A percentile compares a stretch with the other conserved stretches of the same genome.
phyloP scores from a whole-genome alignment of 35 echinoderm and acorn worm species.

The Apostichopus californicus region DNA sequence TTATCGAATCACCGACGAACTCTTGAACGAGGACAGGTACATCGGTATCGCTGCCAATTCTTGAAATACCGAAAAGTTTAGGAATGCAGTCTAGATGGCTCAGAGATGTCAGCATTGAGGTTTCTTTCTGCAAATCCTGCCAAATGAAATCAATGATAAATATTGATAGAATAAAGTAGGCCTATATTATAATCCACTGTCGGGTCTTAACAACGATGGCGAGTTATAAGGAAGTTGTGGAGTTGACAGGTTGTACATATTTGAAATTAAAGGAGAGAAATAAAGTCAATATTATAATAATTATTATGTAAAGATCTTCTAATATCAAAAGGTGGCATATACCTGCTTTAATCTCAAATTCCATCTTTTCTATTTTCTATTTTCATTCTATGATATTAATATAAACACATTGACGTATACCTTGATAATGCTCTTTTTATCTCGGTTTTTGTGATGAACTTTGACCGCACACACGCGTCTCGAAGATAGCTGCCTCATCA shows the following conservation, averaged over 20 bases:
- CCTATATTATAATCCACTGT: too few relatives aligned
- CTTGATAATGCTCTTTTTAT: background rate
- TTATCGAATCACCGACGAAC: background rate
- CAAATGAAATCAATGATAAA: background rate
- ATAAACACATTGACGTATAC: background rate
- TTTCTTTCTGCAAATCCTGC: slow-evolving; percentile 3
- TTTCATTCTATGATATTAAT: background rate
- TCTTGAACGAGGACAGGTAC: background rate
- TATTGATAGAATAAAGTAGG: background rate
- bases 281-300: background rate
- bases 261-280: background rate
- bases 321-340: too few relatives aligned
- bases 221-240: too few relatives aligned
- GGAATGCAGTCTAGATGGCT: too few relatives aligned
- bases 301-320: too few relatives aligned
- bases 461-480: slow-evolving; percentile 12
- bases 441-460: background rate
- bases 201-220: too few relatives aligned
- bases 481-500: slow-evolving; percentile 11
- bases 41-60: background rate
- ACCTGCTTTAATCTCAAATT: background rate
- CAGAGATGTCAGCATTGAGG: background rate
- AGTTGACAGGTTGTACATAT: too few relatives aligned
- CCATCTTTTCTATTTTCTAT: background rate
- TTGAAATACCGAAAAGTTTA: too few relatives aligned